Base-by-base conservation (phyloP, 2,113 vertebrate species). In the Clarias macrocephalus region DNA sequence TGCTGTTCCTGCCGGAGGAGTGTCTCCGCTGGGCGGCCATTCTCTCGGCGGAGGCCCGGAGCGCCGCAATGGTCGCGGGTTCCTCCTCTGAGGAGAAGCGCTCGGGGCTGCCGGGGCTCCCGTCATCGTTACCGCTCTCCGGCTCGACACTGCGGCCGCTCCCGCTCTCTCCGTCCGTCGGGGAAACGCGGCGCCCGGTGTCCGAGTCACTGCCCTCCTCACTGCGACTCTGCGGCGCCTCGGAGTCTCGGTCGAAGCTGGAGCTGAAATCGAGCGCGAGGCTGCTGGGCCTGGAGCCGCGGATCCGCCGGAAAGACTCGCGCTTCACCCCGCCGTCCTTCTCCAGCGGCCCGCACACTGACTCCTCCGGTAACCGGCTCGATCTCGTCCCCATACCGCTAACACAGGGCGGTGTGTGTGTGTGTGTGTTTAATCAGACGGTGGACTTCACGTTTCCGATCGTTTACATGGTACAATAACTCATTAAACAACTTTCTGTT, bases 201-300 rank as follows among this genome's bases (percentile, higher is more conserved):
- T 96, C 95, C 62, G 95, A 95, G 80, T 96, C 95, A 88, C 95
- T 95, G 66, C 94, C 94, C 28, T 95, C 95, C 85, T 95, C 95
- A 23, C 95, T 95, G 5, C 94, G 94, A 88, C 95, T 95, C 37
- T 82, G 92, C 86, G 92, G 95, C 60, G 92, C 87, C 91, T 96
- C 95, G 8, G 94, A 93, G 73, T 95, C 93, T 56, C 84, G 91
- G 8, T 95, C 94, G 80, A 96, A 95, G 89, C 94, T 95, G 21
- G 92, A 92, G 0, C 94, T 94, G 90, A 96, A 95, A 87, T 95
- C 95, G 16, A 96, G 93, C 90, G 93, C 88, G 54, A 96, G 94
- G 56, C 95, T 96, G 62, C 94, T 94, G 73, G 95, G 95, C 91
- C 95, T 94, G 83, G 92, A 10, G 19, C 92, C 93, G 52, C 94